Evolutionary conservation across 1,140 invertebrate species (phyloP), one percentile per base, ranked within the genome.

Genomic region (Monomorium pharaonis): DNA sequence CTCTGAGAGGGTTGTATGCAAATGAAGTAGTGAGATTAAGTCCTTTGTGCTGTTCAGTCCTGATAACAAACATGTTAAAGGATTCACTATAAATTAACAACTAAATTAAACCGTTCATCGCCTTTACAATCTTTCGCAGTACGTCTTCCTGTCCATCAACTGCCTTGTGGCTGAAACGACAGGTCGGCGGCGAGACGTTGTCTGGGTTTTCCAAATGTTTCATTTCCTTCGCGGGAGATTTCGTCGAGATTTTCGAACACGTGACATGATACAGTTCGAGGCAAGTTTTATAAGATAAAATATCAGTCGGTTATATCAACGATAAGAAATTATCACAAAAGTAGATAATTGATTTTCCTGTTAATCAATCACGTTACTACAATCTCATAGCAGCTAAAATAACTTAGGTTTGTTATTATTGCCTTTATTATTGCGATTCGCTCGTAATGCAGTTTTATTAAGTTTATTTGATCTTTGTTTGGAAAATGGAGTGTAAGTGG

Each of bases 1-100:
- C 84, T 85, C 76, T 42, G 78, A 88, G 87, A 77, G 90, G 89
- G 88, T 91, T 89, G 84, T 86, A 94, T 93, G 92, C 87, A 92
- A 93, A 94, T 92, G 92, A 91, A 89, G 67, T 84, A 33, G 78
- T 49, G 89, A 90, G 91, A 93, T 93, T 91, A 90, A 93, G 88
- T 91, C 90, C 91, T 93, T 93, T 92, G 92, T 92, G 91, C 85
- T 88, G 84, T 74, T 88, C 86, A 69, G 56, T 74, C 62, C 86
- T 90, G 90, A 86, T 88, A 90, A 90, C 88, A 84, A 84, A 74
- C 84, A 84, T 86, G 77, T 87, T 87, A 87, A 78, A 91, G 85
- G 84, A 90, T 81, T 83, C 60, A 63, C 84, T 88, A 88, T 89
- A 91, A 93, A 93, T 92, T 92, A 92, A 90, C 90, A 92, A 91